A percentile compares a stretch with the other conserved stretches of the same genome.
These are phyloP conservation scores for Hirtodrosophila confusa DNA, from an alignment of 2,888 invertebrate species.

Conservation along the genomic window DNA sequence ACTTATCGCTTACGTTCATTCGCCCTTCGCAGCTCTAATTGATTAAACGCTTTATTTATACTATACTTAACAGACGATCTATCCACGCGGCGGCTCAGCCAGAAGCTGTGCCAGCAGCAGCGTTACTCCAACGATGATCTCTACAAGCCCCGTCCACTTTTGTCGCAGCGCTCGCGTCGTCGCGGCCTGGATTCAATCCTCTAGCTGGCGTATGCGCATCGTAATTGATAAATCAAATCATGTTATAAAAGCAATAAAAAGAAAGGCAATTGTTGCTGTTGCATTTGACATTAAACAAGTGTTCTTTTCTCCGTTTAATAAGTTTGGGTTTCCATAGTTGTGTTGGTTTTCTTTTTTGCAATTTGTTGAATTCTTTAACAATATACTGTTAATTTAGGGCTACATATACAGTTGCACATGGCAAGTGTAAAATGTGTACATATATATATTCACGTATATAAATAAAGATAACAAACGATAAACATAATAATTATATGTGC, in stretches of 20 bases:
- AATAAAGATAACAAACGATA: constrained; percentile 72
- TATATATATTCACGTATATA: constrained; percentile 44
- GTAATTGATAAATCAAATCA: constrained; percentile 13
- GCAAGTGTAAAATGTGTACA: constrained; percentile 51
- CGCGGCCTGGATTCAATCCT: constrained; percentile 79
- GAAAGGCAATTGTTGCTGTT: constrained; percentile 65
- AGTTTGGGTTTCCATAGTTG: constrained; percentile 34
- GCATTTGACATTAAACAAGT: constrained; percentile 67
- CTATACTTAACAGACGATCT: constrained; percentile 39
- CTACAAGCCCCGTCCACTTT: constrained; percentile 88
- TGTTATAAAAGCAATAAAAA: constrained; percentile 15
- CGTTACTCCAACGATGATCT: constrained; percentile 89
- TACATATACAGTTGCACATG: constrained; percentile 61
- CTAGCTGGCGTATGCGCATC: constrained; percentile 31
- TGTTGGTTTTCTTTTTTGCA: constrained; percentile 17
- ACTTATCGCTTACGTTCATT: not conserved
- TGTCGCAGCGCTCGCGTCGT: constrained; percentile 86
- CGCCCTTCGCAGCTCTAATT: too few species aligned
- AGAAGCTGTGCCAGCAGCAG: constrained; percentile 83
- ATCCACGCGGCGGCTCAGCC: constrained; percentile 53
- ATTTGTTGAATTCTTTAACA: constrained; percentile 60
- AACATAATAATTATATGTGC: constrained; percentile 55
- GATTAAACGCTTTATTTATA: constrained; percentile 1
- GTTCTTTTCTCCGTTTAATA: constrained; percentile 52
- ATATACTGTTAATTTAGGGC: constrained; percentile 58